Conservation (phyloP, 2,888 invertebrate genomes). For the Ypsolopha sequella region DNA sequence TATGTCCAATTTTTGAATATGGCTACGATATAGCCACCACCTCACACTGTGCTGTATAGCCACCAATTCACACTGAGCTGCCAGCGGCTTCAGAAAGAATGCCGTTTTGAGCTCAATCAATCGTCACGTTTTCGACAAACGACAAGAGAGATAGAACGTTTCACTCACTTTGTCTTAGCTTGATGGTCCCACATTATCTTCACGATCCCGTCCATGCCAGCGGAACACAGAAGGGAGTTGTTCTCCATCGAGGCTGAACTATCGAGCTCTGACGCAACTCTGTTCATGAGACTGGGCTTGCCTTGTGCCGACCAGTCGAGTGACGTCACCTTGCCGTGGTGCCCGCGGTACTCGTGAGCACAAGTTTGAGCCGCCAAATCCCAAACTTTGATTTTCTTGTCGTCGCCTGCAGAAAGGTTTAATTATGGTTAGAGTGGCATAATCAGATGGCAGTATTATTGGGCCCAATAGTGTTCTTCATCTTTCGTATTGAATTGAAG, state of each 20-base stretch:
- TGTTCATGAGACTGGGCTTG: constrained; percentile 43
- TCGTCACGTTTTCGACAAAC: too few relatives aligned
- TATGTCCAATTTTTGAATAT: too few relatives aligned
- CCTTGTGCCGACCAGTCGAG: constrained; percentile 72
- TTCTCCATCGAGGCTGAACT: constrained; percentile 15
- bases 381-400: constrained; percentile 79
- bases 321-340: constrained; percentile 72
- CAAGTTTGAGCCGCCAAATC: constrained; percentile 76
- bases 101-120: too few relatives aligned
- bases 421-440: too few relatives aligned
- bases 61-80: too few relatives aligned
- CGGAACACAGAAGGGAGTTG: constrained; percentile 73
- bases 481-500: too few relatives aligned
- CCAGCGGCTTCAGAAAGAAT: too few relatives aligned
- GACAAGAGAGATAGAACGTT: too few relatives aligned
- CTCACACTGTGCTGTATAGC: too few relatives aligned
- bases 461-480: too few relatives aligned
- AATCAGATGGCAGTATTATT: too few relatives aligned
- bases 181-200: constrained; percentile 75
- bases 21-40: too few relatives aligned
- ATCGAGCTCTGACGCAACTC: constrained; percentile 27
- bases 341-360: constrained; percentile 74
- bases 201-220: constrained; percentile 75
- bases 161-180: constrained; percentile 48
- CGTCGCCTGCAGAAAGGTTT: constrained; percentile 66